A percentile compares a stretch with the other conserved stretches of the same genome.
phyloP scores from a whole-genome alignment of 2,797 vertebrate genomes.

The Acrocephalus scirpaceus region DNA sequence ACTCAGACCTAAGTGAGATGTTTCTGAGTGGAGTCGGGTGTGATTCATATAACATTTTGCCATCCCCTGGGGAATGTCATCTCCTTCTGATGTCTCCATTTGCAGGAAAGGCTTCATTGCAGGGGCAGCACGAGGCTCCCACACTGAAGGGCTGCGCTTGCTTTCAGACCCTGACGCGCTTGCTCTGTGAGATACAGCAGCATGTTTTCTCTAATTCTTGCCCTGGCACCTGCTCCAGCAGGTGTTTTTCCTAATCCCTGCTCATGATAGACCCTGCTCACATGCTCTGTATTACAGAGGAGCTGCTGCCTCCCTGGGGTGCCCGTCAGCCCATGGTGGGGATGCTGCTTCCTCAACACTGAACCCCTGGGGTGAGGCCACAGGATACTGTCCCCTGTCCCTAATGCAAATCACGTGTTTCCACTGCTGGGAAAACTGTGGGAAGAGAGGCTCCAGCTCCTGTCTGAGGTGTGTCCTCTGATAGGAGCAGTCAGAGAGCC shows the following conservation, averaged over 20 bases:
- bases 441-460: background rate
- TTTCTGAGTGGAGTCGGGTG: background rate
- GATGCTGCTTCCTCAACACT: background rate
- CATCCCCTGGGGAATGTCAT: conserved; percentile 13
- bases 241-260: background rate
- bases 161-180: background rate
- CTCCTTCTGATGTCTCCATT: conserved; percentile 53
- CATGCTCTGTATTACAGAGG: background rate
- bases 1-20: conserved; percentile 38
- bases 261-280: background rate
- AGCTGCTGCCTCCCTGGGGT: background rate
- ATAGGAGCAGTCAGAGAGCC: background rate
- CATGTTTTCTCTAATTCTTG: background rate
- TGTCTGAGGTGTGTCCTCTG: background rate
- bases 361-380: background rate
- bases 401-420: background rate
- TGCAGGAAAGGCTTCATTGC: conserved; percentile 13
- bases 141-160: background rate
- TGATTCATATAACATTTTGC: conserved; percentile 51
- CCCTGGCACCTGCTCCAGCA: background rate
- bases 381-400: background rate
- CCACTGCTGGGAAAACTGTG: background rate
- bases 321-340: accelerated
- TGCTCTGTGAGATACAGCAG: background rate
- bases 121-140: background rate